Conservation (phyloP, 2,797 vertebrate genomes). For the Vultur gryphus region DNA sequence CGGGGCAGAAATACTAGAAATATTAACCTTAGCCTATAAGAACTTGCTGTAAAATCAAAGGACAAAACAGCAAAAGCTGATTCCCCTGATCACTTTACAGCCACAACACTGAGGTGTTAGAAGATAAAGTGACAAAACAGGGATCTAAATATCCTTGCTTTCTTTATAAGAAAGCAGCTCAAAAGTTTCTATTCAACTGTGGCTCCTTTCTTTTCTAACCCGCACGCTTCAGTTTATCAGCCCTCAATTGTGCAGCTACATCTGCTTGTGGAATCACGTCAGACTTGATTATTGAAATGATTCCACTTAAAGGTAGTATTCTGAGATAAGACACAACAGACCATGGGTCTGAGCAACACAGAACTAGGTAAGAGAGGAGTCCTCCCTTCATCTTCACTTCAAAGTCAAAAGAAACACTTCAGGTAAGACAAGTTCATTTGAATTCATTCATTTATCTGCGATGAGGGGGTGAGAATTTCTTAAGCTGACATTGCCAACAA, state of each 20-base stretch:
- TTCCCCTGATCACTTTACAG: background rate
- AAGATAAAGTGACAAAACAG: background rate
- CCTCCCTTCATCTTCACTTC: slow-evolving; percentile 1
- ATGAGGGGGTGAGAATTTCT: background rate
- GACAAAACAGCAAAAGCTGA: background rate
- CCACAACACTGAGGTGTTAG: background rate
- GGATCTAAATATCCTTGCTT: background rate
- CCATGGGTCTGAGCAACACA: background rate
- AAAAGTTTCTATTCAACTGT: background rate
- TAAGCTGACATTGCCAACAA: background rate
- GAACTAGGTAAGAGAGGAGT: background rate
- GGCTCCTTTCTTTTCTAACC: background rate
- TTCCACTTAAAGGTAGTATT: background rate
- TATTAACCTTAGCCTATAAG: background rate
- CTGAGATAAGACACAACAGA: background rate
- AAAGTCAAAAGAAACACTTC: slow-evolving; percentile 19
- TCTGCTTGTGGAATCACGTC: background rate
- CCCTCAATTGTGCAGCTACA: background rate
- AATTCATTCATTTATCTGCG: background rate
- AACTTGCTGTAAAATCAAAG: background rate
- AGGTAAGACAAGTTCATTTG: slow-evolving; percentile 25
- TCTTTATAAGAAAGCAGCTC: background rate
- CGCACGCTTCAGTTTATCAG: background rate
- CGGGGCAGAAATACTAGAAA: background rate
- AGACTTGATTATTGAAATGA: background rate